Base-by-base conservation (phyloP, 2,797 vertebrate species). In the Macroramphosus scolopax region DNA sequence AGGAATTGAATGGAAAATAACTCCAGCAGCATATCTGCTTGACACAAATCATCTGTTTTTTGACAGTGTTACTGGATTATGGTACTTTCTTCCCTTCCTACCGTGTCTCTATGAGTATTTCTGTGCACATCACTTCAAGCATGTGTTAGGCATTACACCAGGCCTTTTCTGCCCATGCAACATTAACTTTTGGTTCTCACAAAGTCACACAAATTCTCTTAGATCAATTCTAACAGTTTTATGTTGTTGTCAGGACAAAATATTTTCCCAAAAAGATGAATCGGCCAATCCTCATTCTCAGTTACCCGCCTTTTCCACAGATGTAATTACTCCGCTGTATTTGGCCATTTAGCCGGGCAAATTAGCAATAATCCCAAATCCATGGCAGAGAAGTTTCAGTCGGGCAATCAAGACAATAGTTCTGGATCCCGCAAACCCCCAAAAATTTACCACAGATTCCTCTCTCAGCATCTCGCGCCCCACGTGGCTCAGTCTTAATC, bases 331-430 rank as follows among this genome's bases (percentile, higher is more conserved):
- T 25, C 47, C 46, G 51, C 36, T 50, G 58, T 51, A 36, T 63
- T 55, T 60, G 60, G 59, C 40, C 53, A 65, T 62, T 63, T 47
- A 68, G 29, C 33, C 56, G 36, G 41, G 43, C 33, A 74, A 81
- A 85, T 78, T 28, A 73, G 57, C 55, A 68, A 64, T 70, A 81
- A 85, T 83, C 65, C 78, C 35, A 57, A 74, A 34, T 75, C 26
- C 29, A 60, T 43, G 52, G 59, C 45, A 60, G 32, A 29, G 25
- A 58, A 44, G 34, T 53, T 77, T 63, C 42, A 47, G 47, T 24
- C 5, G 46, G 34, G 68, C 68, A 67, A 51, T 72, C 43, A 64
- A 67, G 66, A 79, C 66, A 79, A 75, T 72, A 16, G 34, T 65
- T 73, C 55, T 12, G 9, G 32, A 54, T 67, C 60, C 48, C 40